phyloP scores from a whole-genome alignment of 2,888 invertebrate species.

The Pyrgus malvae region DNA sequence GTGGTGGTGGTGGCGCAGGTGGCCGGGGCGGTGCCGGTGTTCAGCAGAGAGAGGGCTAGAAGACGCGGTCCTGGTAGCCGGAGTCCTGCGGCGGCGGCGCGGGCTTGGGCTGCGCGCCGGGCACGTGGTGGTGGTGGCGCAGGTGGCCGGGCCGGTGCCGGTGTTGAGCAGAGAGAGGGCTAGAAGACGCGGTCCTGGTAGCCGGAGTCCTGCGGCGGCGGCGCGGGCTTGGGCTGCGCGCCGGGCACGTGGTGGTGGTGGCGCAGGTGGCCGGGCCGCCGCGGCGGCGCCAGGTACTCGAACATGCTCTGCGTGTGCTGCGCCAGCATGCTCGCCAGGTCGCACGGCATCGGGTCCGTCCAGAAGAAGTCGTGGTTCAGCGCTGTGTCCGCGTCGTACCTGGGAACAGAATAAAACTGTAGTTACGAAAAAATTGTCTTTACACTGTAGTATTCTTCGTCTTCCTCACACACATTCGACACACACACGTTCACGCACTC shows the following conservation, averaged over 20 bases:
- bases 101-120: constrained; percentile 43
- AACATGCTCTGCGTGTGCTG: constrained; percentile 96
- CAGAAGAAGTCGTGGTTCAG: constrained; percentile 99
- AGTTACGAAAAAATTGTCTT: too few species aligned
- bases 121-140: constrained; percentile 85
- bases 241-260: constrained; percentile 85
- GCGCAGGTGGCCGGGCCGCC: constrained; percentile 86
- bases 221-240: constrained; percentile 61
- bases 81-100: constrained; percentile 73
- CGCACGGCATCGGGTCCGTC: constrained; percentile 98
- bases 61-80: constrained; percentile 85
- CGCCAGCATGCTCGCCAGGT: constrained; percentile 94
- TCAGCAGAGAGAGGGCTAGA: constrained; percentile 62
- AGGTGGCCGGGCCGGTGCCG: constrained; percentile 83
- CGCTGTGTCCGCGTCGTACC: constrained; percentile 93
- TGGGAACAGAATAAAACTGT: too few species aligned
- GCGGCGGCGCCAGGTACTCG: constrained; percentile 89
- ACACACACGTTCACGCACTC: too few species aligned
- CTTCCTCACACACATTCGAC: too few species aligned
- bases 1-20: background rate
- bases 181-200: constrained; percentile 93
- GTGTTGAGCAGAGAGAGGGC: background rate
- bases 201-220: constrained; percentile 88
- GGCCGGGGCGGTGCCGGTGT: background rate
- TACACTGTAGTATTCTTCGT: too few species aligned